Conservation (phyloP, 2,797 vertebrate species). For the Phataginus tricuspis region DNA sequence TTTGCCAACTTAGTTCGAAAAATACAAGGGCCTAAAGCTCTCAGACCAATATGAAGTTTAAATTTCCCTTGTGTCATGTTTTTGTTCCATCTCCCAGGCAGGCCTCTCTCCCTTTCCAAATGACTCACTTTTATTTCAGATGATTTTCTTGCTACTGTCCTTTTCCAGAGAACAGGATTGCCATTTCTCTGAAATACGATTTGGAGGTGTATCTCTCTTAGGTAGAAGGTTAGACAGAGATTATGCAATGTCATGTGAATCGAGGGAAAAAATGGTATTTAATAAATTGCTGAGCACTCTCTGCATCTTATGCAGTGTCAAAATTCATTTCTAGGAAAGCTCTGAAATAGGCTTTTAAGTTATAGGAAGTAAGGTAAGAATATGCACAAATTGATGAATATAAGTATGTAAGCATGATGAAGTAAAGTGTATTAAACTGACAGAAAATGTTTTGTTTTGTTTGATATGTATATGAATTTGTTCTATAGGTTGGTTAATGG, state of each 20-base stretch:
- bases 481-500: background rate
- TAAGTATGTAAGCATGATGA: background rate
- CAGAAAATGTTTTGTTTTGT: background rate
- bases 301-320: background rate
- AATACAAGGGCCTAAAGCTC: background rate
- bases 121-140: constrained; percentile 16
- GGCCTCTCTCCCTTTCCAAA: background rate
- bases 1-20: background rate
- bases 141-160: background rate
- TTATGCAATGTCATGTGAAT: background rate
- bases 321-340: background rate
- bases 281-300: background rate
- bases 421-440: background rate
- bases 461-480: background rate
- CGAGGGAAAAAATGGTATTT: background rate
- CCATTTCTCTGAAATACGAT: background rate
- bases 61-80: background rate
- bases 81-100: background rate
- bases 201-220: background rate
- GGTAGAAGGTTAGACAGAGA: background rate
- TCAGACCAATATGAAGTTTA: background rate
- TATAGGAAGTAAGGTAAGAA: background rate
- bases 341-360: background rate
- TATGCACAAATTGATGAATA: background rate
- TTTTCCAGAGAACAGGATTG: background rate